phyloP scores from a whole-genome alignment of 2,888 invertebrate species.

The Aporophyla nigra region DNA sequence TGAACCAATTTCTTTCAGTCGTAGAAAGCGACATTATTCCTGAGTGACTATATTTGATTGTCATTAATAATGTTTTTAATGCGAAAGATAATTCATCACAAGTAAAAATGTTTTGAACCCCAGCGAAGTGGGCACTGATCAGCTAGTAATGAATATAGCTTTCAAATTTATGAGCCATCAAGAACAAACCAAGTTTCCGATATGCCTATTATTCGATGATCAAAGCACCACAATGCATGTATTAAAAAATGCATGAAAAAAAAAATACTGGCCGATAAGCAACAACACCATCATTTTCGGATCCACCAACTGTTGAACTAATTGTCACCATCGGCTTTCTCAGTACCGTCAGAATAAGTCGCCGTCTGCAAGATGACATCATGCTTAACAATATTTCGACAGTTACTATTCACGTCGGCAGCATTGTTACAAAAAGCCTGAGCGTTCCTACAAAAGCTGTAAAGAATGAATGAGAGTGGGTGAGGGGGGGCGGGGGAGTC shows the following conservation, averaged over 20 bases:
- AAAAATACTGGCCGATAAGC: not conserved
- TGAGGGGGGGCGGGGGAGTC: conserved; percentile 75
- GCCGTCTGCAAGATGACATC: conserved; percentile 78
- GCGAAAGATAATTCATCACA: too few species aligned
- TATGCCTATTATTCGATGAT: not conserved
- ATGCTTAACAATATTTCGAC: conserved; percentile 86
- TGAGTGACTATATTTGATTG: too few species aligned
- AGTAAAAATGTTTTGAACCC: too few species aligned
- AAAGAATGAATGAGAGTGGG: conserved; percentile 88
- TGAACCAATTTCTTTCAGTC: too few species aligned
- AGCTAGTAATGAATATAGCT: not conserved
- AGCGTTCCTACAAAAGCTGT: conserved; percentile 87
- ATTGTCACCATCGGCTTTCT: conserved; percentile 50
- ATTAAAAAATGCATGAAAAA: not conserved
- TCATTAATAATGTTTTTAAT: too few species aligned
- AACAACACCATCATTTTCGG: not conserved
- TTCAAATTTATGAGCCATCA: not conserved
- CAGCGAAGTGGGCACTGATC: too few species aligned
- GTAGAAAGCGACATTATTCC: too few species aligned
- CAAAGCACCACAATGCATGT: not conserved
- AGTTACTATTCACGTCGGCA: conserved; percentile 83
- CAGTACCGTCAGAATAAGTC: conserved; percentile 62
- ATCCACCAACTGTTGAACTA: conserved; percentile 29
- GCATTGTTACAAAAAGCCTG: conserved; percentile 87
- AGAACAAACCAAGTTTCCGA: not conserved